These are phyloP conservation scores for Botia kubotai DNA, from an alignment of 2,797 vertebrate species.

Conservation along the genomic window DNA sequence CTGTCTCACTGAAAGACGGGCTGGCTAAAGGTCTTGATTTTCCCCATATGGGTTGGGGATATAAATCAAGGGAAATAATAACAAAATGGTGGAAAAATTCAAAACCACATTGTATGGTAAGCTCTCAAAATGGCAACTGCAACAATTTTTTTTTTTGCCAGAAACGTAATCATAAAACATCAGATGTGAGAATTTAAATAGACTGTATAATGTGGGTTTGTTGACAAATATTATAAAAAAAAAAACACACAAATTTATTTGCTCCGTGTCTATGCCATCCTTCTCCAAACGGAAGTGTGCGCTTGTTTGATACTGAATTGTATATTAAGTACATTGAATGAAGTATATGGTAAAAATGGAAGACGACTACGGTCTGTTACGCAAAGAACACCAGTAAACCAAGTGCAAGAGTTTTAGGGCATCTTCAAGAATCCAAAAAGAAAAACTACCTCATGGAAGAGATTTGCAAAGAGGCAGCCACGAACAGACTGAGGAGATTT, in stretches of 20 bases:
- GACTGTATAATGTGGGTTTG: neutral
- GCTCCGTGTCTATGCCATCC: neutral
- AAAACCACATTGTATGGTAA: conserved; percentile 75
- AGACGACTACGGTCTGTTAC: neutral
- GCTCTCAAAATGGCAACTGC: neutral
- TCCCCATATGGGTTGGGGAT: conserved; percentile 57
- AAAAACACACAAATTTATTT: neutral
- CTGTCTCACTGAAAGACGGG: conserved; percentile 71
- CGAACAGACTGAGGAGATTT: neutral
- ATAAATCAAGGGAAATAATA: conserved; percentile 69
- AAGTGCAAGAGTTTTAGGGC: conserved; percentile 26
- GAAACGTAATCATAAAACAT: conserved; percentile 33
- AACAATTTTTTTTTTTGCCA: conserved; percentile 61
- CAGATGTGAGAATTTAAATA: conserved; percentile 33
- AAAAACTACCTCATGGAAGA: conserved; percentile 39
- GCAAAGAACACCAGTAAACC: conserved; percentile 1
- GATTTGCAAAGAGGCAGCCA: conserved; percentile 11
- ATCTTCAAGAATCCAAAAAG: neutral
- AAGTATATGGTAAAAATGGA: neutral
- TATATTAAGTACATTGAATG: neutral
- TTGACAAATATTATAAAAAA: neutral
- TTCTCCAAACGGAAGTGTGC: conserved; percentile 3
- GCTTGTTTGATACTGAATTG: neutral
- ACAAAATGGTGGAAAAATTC: conserved; percentile 63
- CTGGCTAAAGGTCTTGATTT: conserved; percentile 80